Evolutionary conservation across 2,797 vertebrate genomes (phyloP), one percentile per base, ranked within the genome.

Genomic region (Darevskia nairensis): DNA sequence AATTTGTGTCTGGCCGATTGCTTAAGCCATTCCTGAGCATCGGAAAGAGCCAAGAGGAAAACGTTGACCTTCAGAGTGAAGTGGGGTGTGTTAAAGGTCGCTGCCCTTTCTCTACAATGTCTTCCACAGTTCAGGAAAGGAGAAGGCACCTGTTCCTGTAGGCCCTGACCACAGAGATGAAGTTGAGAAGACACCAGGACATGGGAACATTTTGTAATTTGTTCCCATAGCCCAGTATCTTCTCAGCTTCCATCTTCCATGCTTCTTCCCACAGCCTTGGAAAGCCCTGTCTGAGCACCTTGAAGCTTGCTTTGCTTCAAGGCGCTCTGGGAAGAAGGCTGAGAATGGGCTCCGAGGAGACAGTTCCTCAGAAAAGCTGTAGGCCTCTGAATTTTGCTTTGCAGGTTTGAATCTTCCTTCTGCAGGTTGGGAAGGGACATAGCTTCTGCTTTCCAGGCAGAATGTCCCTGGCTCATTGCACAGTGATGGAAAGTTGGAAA

Each of bases 41-140:
- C 59, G 76, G 3, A 1, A 0, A 32, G 35, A 61, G 13, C 68
- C 44, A 68, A 55, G 66, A 74, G 66, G 13, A 75, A 80, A 0
- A 35, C 32, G 50, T 1, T 2, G 79, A 3, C 69, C n/a, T 79
- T 83, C 29, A 6, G 80, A 82, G 69, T 10, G 61, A 86, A 66
- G 64, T 5, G 9, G 55, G 23, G 50, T 0, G 6, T 1, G 15
- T 66, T 35, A 50, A 84, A 66, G 23, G 39, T 61, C 39, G 1
- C 44, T 0, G 10, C 8, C 19, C 80, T 27, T 27, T 9, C 0
- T 69, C 64, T 4, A 0, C 1, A 8, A 27, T 6, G 46, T 76
- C 78, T 72, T 74, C 0, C 80, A 0, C 80, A 0, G 5, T 0
- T 32, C 41, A 23, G 15, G 1, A 59, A 66, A 44, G 10, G 9